Base-by-base conservation (phyloP, 2,113 vertebrate species). In the Corvus cornix region DNA sequence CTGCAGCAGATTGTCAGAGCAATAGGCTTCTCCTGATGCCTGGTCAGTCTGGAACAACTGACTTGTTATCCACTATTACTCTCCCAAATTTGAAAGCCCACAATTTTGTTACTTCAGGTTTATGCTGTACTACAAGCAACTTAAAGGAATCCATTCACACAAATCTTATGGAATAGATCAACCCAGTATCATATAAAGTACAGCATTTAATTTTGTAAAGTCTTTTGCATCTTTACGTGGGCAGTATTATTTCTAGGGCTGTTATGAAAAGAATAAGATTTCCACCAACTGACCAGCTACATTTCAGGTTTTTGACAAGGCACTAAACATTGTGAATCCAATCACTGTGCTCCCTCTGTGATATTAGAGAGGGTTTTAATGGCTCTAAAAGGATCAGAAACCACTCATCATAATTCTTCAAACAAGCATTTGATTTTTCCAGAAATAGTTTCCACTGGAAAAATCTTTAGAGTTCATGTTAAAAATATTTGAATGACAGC, bases 301-400 rank as follows among this genome's bases (percentile, higher is more conserved):
- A 67, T 83, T 80, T 85, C 62, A 77, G 56, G 16, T 91, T 76
- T 77, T 58, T 77, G 79, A 96, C 89, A 97, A 98, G 98, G 98
- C 97, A 97, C 98, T 97, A 92, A 80, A 97, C 67, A 24, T 89
- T 81, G 64, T 94, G 94, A 96, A 94, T 95, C 96, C 93, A 97
- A 91, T 95, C 95, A 91, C 80, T 80, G 76, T 92, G 89, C 86
- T 28, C 95, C 91, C 92, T 97, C 77, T 73, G 78, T 66, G 84
- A 62, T n/a, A 75, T 59, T 60, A 77, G 69, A 97, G 97, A 97
- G 92, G 87, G 44, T 94, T 96, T 89, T 85, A 95, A 92, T 95
- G 97, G 95, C 93, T 96, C 77, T 91, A 53, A 95, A 49, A 91
- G 89, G 69, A 97, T 96, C 91, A 92, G 93, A 94, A 97, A 96